These are phyloP conservation scores for Nasonia oneida DNA, from an alignment of 2,888 invertebrate genomes.

Conservation along the genomic window DNA sequence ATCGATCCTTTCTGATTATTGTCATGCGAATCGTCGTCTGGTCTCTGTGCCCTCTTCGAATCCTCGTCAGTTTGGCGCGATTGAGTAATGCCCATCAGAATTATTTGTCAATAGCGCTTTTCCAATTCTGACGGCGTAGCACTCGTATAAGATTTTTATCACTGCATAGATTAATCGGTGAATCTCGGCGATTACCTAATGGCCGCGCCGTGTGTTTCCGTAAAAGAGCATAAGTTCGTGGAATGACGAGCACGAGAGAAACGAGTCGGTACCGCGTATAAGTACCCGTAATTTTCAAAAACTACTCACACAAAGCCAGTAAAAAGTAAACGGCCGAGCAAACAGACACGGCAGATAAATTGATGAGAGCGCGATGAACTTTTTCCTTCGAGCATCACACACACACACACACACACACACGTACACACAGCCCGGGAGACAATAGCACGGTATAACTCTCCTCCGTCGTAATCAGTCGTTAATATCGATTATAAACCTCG, in stretches of 20 bases:
- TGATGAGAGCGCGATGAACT: conserved; percentile 54
- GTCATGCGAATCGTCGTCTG: conserved; percentile 12
- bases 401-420: background rate
- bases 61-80: conserved; percentile 12
- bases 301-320: background rate
- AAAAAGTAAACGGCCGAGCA: background rate
- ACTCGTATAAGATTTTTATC: background rate
- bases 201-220: background rate
- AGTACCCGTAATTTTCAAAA: background rate
- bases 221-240: background rate
- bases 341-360: conserved; percentile 25
- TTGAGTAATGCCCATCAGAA: background rate
- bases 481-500: conserved; percentile 48
- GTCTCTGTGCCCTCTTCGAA: background rate
- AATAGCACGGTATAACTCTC: conserved; percentile 16
- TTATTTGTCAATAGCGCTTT: conserved; percentile 27
- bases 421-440: conserved; percentile 12
- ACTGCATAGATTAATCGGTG: background rate
- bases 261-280: background rate
- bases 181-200: background rate
- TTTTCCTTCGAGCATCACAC: conserved; percentile 42
- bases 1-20: conserved; percentile 9
- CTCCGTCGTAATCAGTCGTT: conserved; percentile 35
- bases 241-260: background rate
- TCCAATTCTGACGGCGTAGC: no score